These are phyloP conservation scores for Lateolabrax maculatus DNA, from an alignment of 2,797 vertebrate genomes.

Conservation along the genomic window DNA sequence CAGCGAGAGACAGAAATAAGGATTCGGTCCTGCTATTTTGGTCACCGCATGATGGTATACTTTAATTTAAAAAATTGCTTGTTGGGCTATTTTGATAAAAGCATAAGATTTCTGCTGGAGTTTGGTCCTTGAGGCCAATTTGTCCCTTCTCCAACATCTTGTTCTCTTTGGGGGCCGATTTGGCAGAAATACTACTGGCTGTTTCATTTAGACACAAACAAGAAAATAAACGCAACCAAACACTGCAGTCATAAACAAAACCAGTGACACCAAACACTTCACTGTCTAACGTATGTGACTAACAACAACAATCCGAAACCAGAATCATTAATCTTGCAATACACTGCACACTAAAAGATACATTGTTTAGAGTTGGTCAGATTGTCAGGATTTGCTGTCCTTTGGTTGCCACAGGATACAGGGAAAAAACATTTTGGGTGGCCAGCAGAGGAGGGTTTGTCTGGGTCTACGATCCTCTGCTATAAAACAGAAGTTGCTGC, in stretches of 20 bases:
- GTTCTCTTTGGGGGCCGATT: slow-evolving; percentile 47
- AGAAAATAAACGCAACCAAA: slow-evolving; percentile 69
- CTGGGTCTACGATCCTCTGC: slow-evolving; percentile 25
- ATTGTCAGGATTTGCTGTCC: slow-evolving; percentile 42
- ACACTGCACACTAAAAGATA: slow-evolving; percentile 2
- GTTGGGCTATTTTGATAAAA: background rate
- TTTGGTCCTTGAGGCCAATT: slow-evolving; percentile 23
- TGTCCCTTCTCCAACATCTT: slow-evolving; percentile 49
- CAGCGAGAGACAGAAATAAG: background rate
- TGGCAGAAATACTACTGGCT: slow-evolving; percentile 48
- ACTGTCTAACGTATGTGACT: slow-evolving; percentile 43
- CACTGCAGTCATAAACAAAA: slow-evolving; percentile 63
- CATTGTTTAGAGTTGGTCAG: slow-evolving; percentile 46
- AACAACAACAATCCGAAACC: slow-evolving; percentile 55
- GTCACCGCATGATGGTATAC: background rate
- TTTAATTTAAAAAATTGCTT: background rate
- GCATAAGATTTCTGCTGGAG: background rate
- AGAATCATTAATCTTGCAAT: slow-evolving; percentile 44
- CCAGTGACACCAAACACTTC: slow-evolving; percentile 51
- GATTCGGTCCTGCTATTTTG: background rate
- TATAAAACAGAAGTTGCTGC: slow-evolving; percentile 15
- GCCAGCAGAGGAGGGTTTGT: slow-evolving; percentile 27
- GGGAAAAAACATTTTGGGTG: slow-evolving; percentile 33
- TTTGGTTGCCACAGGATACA: slow-evolving; percentile 46
- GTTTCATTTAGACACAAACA: slow-evolving; percentile 52